phyloP scores from a whole-genome alignment of 2,113 vertebrate genomes.

The Rattus rattus region DNA sequence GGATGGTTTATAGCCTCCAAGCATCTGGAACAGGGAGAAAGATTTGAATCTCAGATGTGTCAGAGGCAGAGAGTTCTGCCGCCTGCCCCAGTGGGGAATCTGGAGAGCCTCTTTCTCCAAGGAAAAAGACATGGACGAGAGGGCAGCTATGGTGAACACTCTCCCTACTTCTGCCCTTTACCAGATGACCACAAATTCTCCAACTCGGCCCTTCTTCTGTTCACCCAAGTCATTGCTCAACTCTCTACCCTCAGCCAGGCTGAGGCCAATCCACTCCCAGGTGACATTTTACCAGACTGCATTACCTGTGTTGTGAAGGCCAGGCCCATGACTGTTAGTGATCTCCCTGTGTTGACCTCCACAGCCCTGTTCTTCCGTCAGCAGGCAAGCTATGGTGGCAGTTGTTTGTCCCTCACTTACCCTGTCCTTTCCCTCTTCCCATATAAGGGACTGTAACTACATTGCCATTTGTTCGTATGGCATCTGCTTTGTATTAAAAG shows the following conservation, averaged over 20 bases:
- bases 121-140: not conserved
- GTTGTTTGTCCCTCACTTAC: accelerated
- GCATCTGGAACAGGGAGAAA: not conserved
- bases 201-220: not conserved
- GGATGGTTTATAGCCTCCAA: conserved; percentile 19
- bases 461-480: accelerated
- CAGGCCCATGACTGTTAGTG: not conserved
- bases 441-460: not conserved
- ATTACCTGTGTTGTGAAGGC: not conserved
- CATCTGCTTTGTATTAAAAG: not conserved
- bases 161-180: not conserved
- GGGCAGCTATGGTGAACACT: not conserved
- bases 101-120: not conserved
- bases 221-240: not conserved
- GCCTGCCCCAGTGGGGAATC: not conserved
- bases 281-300: not conserved
- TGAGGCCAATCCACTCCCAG: not conserved
- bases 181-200: not conserved
- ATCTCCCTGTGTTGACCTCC: not conserved
- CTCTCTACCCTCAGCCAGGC: not conserved
- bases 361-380: not conserved
- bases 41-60: not conserved
- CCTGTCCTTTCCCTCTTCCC: not conserved
- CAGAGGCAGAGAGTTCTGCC: not conserved
- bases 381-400: not conserved